Evolutionary conservation across 2,113 vertebrate species (phyloP).

Genomic region (Ginglymostoma cirratum): DNA sequence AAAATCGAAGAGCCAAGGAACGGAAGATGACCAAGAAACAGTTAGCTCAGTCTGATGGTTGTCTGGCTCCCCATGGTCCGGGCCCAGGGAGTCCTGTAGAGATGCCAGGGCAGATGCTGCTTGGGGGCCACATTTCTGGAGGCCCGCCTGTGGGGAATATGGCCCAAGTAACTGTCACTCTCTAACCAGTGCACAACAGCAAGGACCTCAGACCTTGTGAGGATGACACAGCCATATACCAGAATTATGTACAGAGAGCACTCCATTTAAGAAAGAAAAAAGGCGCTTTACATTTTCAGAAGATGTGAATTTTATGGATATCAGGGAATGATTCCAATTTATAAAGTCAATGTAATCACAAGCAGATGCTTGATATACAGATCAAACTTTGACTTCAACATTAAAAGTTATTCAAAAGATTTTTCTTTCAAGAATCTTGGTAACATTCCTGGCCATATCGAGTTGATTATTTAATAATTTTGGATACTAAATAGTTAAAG

Average conservation of each 20-base stretch:
- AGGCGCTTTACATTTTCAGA: slow-evolving; percentile 14
- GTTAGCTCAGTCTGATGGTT: slow-evolving; percentile 79
- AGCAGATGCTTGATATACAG: background rate
- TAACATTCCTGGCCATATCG: background rate
- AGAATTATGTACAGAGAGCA: slow-evolving; percentile 28
- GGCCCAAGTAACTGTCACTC: slow-evolving; percentile 73
- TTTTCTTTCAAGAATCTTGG: background rate
- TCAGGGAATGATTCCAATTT: slow-evolving; percentile 2
- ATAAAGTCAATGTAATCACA: background rate
- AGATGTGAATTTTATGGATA: slow-evolving; percentile 11
- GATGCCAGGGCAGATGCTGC: slow-evolving; percentile 64
- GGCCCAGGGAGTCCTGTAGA: slow-evolving; percentile 80
- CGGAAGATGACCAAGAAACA: slow-evolving; percentile 91
- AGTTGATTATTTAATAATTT: background rate
- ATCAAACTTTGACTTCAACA: slow-evolving; percentile 19
- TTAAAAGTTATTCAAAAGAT: slow-evolving; percentile 10
- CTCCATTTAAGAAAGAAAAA: slow-evolving; percentile 21
- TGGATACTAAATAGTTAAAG: background rate
- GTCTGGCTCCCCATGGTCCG: slow-evolving; percentile 78
- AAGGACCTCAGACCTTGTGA: slow-evolving; percentile 26
- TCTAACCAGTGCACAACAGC: slow-evolving; percentile 47
- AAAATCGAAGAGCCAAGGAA: slow-evolving; percentile 86
- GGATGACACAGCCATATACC: background rate
- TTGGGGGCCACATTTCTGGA: slow-evolving; percentile 61
- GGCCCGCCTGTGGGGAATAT: slow-evolving; percentile 76